A percentile compares a stretch with the other conserved stretches of the same genome.
phyloP scores from a whole-genome alignment of 2,113 vertebrate genomes.

The Phylloscopus trochilus region DNA sequence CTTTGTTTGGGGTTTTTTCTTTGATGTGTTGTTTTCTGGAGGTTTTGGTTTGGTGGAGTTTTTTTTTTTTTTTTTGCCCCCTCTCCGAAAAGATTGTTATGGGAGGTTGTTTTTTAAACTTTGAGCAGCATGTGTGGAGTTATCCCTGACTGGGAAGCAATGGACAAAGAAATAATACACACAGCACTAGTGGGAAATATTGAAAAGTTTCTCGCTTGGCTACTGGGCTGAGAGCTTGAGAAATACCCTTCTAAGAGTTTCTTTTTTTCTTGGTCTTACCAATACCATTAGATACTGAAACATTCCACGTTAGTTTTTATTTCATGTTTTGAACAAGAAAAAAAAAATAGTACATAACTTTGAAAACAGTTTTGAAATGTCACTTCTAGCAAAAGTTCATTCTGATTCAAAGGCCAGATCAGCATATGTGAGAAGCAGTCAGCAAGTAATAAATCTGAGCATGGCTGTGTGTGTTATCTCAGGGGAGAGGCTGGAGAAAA shows the following conservation, averaged over 20 bases:
- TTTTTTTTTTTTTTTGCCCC: neutral
- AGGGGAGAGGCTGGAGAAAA: conserved; percentile 29
- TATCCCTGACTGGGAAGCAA: neutral
- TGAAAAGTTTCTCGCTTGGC: neutral
- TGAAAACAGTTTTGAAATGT: neutral
- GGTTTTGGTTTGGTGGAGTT: neutral
- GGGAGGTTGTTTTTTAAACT: neutral
- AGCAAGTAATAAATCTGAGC: conserved; percentile 25
- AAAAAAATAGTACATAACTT: neutral
- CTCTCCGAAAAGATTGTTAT: neutral
- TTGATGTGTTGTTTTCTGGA: neutral
- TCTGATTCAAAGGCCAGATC: conserved; percentile 4
- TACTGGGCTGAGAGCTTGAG: neutral
- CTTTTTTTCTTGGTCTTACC: neutral
- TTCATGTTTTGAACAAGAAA: neutral
- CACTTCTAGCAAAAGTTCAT: neutral
- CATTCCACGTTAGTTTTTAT: neutral
- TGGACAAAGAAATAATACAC: neutral
- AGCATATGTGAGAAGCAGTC: neutral
- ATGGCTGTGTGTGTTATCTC: conserved; percentile 3
- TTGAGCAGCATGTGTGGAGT: neutral
- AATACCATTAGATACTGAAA: neutral
- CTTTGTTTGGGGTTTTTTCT: neutral
- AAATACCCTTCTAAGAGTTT: neutral
- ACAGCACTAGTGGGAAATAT: neutral